Base-by-base conservation (phyloP, 2,797 vertebrate genomes). In the Tiaroga cobitis region DNA sequence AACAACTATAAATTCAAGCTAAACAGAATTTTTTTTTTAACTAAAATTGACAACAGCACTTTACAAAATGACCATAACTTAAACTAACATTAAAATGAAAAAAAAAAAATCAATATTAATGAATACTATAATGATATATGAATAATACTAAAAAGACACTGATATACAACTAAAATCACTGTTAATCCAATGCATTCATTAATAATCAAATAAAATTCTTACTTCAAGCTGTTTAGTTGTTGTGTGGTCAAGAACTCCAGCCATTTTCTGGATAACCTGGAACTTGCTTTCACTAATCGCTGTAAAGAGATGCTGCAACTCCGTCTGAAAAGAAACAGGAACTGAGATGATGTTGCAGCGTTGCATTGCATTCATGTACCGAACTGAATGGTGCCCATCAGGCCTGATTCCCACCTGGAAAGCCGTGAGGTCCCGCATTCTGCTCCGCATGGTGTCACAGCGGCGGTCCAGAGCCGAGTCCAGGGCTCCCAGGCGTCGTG, bases 161-260 rank as follows among this genome's bases (percentile, higher is more conserved):
- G 34, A 29, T 5, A n/a, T 41, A 32, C 26, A 49, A 32, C 18
- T 32, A 19, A 5, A 75, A 51, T 54, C 46, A 21, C 72, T 51
- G 72, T 21, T 74, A 34, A 74, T 41, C 37, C 5, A 18, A 13
- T 21, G 9, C 9, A 51, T 74, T 11, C 49, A 79, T 69, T 4
- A 82, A 82, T 29, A 39, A 76, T 76, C 32, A 76, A 9, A 75
- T 5, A 5, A 46, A 5, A 5, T 9, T 87, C 76, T 76, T 94
- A 99, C 98, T 96, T 99, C 96, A 78, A 97, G 95, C 91, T 99
- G 98, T 87, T 98, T 97, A 73, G 93, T 95, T 74, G 97, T 94
- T 34, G 97, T 96, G 77, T 94, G 94, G 83, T 98, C 96, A 51
- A 93, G 93, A 80, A 94, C 94, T 80, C 95, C 96, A 2, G 96